Percentiles rank a stretch among this genome's conserved stretches.
Conservation (phyloP, 2,113 vertebrate genomes). For the Stigmatopora argus region DNA sequence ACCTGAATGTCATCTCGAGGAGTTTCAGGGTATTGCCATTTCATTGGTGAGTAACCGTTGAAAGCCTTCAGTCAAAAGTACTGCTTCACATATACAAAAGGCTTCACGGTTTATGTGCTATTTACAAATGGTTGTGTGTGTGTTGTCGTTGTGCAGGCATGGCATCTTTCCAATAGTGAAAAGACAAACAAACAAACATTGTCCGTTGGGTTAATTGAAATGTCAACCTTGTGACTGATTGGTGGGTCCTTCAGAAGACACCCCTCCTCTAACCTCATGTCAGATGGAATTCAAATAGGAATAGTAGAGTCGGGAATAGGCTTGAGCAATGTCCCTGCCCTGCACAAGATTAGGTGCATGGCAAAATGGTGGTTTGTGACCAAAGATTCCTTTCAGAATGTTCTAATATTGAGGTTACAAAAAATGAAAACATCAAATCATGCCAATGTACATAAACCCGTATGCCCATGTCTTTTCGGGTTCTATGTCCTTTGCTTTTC, state of each 20-base stretch:
- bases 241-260: background rate
- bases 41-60: background rate
- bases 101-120: no score
- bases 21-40: background rate
- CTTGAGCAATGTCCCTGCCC: background rate
- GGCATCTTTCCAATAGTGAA: background rate
- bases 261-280: background rate
- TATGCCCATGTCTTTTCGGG: background rate
- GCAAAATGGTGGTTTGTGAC: background rate
- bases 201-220: constrained; percentile 1
- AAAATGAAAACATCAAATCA: background rate
- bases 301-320: background rate
- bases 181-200: background rate
- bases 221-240: background rate
- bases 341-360: background rate
- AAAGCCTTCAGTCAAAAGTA: background rate
- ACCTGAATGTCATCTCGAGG: background rate
- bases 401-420: background rate
- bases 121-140: background rate
- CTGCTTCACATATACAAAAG: background rate
- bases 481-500: background rate
- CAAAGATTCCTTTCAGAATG: background rate
- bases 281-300: background rate
- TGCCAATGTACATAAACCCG: background rate
- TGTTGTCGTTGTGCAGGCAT: background rate